These are phyloP conservation scores for Brotula barbata DNA, from an alignment of 2,797 vertebrate species.

Conservation along the genomic window DNA sequence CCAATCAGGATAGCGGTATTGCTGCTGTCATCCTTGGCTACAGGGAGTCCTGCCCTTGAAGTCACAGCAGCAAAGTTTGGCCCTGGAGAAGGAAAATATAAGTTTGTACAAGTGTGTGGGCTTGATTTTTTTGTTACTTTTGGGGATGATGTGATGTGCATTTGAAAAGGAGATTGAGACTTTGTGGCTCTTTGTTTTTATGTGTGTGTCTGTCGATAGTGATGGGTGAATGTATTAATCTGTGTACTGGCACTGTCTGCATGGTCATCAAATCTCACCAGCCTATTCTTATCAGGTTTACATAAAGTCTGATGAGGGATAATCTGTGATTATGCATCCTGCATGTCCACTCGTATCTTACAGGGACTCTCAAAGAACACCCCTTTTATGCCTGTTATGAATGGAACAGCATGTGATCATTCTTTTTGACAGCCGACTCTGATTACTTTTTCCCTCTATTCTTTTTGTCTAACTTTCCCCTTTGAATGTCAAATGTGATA, in stretches of 20 bases:
- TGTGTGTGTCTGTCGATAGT: background rate
- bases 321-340: conserved; percentile 42
- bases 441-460: conserved; percentile 17
- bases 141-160: background rate
- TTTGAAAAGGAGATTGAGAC: background rate
- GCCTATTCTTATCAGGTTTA: conserved; percentile 48
- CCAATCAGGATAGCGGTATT: conserved; percentile 91
- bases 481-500: conserved; percentile 29
- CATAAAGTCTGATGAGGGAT: conserved; percentile 50
- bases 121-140: background rate
- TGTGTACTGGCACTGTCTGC: conserved; percentile 40
- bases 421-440: conserved; percentile 35
- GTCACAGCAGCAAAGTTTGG: conserved; percentile 74
- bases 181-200: conserved; percentile 8
- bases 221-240: conserved; percentile 22
- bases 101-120: background rate
- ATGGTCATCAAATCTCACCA: conserved; percentile 38
- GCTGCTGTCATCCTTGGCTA: conserved; percentile 88
- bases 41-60: conserved; percentile 79
- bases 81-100: conserved; percentile 41
- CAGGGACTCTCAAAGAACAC: conserved; percentile 22
- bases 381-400: conserved; percentile 10
- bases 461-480: conserved; percentile 20
- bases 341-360: conserved; percentile 25
- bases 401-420: background rate